phyloP scores from a whole-genome alignment of 2,797 vertebrate species.

The Nyctalus aviator region DNA sequence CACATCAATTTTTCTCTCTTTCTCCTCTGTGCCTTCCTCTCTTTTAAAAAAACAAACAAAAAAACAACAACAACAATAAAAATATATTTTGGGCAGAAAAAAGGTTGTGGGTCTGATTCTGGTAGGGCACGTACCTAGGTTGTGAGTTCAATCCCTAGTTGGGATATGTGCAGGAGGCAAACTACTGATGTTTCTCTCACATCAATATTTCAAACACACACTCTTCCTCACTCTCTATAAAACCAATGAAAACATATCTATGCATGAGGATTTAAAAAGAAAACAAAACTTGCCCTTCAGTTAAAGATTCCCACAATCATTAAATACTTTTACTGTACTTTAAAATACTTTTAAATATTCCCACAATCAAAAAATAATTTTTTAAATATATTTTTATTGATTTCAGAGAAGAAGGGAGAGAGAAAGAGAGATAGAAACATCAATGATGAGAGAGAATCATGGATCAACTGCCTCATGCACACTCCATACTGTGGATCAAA shows the following conservation, averaged over 20 bases:
- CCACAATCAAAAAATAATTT: background rate
- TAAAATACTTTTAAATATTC: background rate
- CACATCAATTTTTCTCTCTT: background rate
- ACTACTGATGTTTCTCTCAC: background rate
- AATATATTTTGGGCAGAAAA: background rate
- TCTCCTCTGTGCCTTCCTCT: background rate
- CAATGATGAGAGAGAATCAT: too few relatives aligned
- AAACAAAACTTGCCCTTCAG: background rate
- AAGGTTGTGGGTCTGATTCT: background rate
- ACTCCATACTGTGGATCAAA: too few relatives aligned
- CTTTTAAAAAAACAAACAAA: too few relatives aligned
- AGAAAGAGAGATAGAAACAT: too few relatives aligned
- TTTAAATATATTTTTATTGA: background rate
- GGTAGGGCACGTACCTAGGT: background rate
- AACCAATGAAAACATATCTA: background rate
- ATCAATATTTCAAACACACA: background rate
- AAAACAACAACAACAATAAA: too few relatives aligned
- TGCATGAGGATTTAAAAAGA: background rate
- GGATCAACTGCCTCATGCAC: too few relatives aligned
- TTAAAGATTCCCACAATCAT: background rate
- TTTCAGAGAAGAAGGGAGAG: too few relatives aligned
- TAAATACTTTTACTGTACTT: background rate
- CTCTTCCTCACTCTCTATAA: background rate
- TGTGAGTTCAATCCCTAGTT: background rate
- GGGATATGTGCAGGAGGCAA: background rate